Evolutionary conservation across 2,113 vertebrate genomes (phyloP), one percentile per base, ranked within the genome.

Genomic region (Octodon degus): DNA sequence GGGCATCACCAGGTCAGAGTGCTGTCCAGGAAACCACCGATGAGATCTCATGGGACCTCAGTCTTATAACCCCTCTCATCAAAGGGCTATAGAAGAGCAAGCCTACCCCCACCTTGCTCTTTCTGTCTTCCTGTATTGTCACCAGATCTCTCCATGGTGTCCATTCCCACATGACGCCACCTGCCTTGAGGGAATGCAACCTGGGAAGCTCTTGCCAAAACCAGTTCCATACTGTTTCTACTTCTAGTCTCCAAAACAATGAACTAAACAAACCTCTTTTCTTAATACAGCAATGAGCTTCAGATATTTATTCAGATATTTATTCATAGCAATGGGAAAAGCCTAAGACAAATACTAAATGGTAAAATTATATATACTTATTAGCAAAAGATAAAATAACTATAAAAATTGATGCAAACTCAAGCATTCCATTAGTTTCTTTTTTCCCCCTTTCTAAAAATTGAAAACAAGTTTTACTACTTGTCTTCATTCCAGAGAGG

Each of bases 331-430:
- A 86, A 77, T 67, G 70, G 43, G 30, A 76, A 65, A 76, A 22
- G 30, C 40, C 43, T 34, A 55, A 32, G 24, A 50, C 43, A 86
- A 91, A 90, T 63, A 95, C 74, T 50, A 74, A 68, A 94, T n/a
- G 5, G 50, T 30, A 90, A 93, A 86, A 77, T 34, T 74, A 30
- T 0, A 67, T 89, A 81, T 68, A 90, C 62, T 83, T 89, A 40
- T 60, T 76, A 40, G 13, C 70, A 34, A 97, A 94, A 27, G 43
- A 58, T 37, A 90, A 92, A 91, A 84, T 84, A 88, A 86, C 50
- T 17, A 86, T 6, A 86, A 85, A 91, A 89, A 55, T 1, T 37
- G 58, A 85, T 40, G 86, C 87, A 72, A 81, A 89, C 63, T 60
- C 60, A 93, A 77, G 0, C 20, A 76, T 2, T 86, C 47, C 70